Base-by-base conservation (phyloP, 2,797 vertebrate species). In the Tympanoctomys barrerae region DNA sequence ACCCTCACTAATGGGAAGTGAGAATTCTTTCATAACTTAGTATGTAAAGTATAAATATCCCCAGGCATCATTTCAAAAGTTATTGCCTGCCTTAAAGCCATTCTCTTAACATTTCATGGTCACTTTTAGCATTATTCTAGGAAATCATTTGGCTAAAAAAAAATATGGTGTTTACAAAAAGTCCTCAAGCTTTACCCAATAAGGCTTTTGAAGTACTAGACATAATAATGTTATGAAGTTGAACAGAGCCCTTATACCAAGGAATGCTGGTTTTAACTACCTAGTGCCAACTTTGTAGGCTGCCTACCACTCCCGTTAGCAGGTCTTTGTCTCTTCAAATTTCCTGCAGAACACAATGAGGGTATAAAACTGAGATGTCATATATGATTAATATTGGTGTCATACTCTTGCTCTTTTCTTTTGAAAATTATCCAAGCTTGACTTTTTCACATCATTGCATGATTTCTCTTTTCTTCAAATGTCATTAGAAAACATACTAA, bases 121-220 rank as follows among this genome's bases (percentile, higher is more conserved):
- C 24, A 77, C 57, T 94, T 96, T 94, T 54, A 93, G 70, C 89
- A 84, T 95, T 92, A 89, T 96, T 96, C 78, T 91, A 95, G 78
- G 87, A 96, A 97, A 90, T 70, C 36, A 64, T 90, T 64, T 92
- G 77, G 77, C 49, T 89, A 80, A 64, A 93, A 57, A 57, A 57
- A 96, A 96, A 61, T 1, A 85, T 59, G 39, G 62, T 91, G 80
- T 93, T 96, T 96, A 90, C 70, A 90, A 62, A 97, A 97, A 95
- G 66, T 90, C 21, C 28, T 59, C 75, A 94, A 80, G 70, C 82
- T 88, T 96, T 90, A 88, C 73, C 81, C 68, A 96, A 93, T 75
- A 95, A 93, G 78, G 82, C 42, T 87, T 89, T 95, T 71, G n/a
- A 88, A 93, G 49, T 95, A 28, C 77, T 49, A 42, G 42, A 70